A percentile compares a stretch with the other conserved stretches of the same genome.
Evolutionary conservation across 2,797 vertebrate species (phyloP).

Genomic region (Anguilla obscura): DNA sequence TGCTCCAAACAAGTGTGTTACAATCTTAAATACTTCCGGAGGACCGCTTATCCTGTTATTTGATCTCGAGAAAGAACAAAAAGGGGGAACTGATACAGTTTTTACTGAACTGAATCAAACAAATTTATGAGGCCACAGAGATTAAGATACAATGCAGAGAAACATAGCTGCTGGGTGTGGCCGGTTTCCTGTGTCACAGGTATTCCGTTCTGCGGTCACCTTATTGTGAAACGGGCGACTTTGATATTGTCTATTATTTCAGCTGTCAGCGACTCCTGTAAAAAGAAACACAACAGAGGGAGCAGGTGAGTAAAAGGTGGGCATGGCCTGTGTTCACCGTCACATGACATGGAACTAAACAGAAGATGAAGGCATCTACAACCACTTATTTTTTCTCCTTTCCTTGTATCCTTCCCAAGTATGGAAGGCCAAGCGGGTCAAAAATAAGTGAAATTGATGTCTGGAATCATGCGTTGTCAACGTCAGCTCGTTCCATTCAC

Average conservation of each 20-base stretch:
- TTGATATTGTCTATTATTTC: conserved; percentile 36
- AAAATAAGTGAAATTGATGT: too few relatives aligned
- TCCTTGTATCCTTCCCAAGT: too few relatives aligned
- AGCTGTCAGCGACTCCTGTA: conserved; percentile 18
- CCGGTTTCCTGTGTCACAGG: conserved; percentile 36
- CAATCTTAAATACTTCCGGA: conserved; percentile 13
- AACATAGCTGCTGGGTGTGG: conserved; percentile 37
- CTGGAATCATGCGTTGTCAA: too few relatives aligned
- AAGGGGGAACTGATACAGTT: conserved; percentile 6
- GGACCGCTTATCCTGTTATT: not conserved
- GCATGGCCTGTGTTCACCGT: not conserved
- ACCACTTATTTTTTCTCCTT: too few relatives aligned
- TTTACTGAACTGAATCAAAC: not conserved
- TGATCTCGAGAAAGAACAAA: conserved; percentile 29
- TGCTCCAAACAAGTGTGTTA: conserved; percentile 9
- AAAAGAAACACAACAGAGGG: conserved; percentile 9
- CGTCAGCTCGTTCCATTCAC: too few relatives aligned
- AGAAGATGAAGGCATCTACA: not conserved
- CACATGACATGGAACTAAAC: not conserved
- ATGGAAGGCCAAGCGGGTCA: too few relatives aligned
- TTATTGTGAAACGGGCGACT: conserved; percentile 31
- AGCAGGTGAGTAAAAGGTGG: conserved; percentile 2
- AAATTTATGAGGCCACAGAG: conserved; percentile 7
- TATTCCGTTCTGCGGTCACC: conserved; percentile 31
- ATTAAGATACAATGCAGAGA: not conserved